Evolutionary conservation across 2,888 invertebrate species (phyloP).

Genomic region (Cryptus viduatorius): DNA sequence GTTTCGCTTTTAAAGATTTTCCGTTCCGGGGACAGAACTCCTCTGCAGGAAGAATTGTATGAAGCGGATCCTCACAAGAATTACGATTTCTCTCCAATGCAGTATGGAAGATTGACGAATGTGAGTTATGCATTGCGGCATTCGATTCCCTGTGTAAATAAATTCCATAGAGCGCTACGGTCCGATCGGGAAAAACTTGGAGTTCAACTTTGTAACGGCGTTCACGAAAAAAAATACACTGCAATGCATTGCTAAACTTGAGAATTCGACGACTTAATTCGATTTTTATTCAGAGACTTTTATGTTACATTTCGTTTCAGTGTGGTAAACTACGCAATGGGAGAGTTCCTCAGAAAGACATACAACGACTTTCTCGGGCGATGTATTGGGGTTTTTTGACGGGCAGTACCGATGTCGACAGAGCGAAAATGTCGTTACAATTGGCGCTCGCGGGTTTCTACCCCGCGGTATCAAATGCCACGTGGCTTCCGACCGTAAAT

Average conservation of each 20-base stretch:
- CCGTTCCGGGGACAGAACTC: conserved; percentile 91
- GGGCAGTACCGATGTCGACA: neutral
- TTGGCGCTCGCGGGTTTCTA: neutral
- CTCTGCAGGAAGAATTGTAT: conserved; percentile 86
- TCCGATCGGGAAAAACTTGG: neutral
- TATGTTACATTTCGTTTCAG: neutral
- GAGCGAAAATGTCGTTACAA: neutral
- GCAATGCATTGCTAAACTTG: neutral
- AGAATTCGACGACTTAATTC: neutral
- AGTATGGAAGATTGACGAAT: conserved; percentile 81
- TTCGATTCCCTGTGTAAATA: too few relatives aligned
- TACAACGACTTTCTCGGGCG: neutral
- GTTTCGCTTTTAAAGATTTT: conserved; percentile 86
- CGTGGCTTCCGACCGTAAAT: neutral
- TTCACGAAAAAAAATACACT: too few relatives aligned
- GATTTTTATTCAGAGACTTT: too few relatives aligned
- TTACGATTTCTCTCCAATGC: conserved; percentile 87
- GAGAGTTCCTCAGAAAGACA: conserved; percentile 33
- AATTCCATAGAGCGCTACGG: too few relatives aligned
- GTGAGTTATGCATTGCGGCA: conserved; percentile 64
- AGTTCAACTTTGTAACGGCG: neutral
- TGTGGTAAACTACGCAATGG: conserved; percentile 66
- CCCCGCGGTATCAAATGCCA: neutral
- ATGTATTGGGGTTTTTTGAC: neutral
- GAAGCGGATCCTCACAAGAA: conserved; percentile 87